These are phyloP conservation scores for Margarornis squamiger DNA, from an alignment of 2,797 vertebrate genomes.

Conservation along the genomic window DNA sequence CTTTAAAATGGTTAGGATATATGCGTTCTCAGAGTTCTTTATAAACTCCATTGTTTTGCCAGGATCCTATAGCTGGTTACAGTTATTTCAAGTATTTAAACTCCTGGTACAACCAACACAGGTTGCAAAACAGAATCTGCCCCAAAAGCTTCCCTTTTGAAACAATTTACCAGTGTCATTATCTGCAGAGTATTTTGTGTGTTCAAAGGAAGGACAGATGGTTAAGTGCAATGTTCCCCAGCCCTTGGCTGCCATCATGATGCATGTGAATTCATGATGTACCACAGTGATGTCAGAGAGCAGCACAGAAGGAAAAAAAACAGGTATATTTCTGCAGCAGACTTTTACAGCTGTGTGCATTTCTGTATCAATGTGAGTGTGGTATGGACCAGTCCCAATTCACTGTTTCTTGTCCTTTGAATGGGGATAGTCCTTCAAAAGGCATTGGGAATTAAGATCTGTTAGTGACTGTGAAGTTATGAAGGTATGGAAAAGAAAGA, in stretches of 20 bases:
- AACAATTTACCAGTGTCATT: neutral
- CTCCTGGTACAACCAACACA: neutral
- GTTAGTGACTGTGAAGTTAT: neutral
- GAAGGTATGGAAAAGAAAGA: neutral
- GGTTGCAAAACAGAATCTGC: neutral
- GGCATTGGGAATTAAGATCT: neutral
- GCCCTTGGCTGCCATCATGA: neutral
- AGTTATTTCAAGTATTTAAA: neutral
- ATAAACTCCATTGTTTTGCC: neutral
- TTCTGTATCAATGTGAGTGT: no score
- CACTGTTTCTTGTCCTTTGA: neutral
- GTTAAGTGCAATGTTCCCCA: neutral
- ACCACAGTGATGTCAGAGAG: neutral
- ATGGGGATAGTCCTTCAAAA: neutral
- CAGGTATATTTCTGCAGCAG: neutral
- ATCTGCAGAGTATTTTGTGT: neutral
- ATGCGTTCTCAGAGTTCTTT: neutral
- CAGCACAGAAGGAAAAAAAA: neutral
- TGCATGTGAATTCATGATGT: neutral
- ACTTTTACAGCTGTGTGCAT: neutral
- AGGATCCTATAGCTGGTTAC: neutral
- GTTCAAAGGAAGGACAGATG: neutral
- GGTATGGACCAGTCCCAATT: fast-evolving
- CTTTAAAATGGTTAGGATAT: neutral
- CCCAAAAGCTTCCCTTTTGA: neutral